Conservation (phyloP, 1,140 invertebrate species). For the Danaus plexippus region DNA sequence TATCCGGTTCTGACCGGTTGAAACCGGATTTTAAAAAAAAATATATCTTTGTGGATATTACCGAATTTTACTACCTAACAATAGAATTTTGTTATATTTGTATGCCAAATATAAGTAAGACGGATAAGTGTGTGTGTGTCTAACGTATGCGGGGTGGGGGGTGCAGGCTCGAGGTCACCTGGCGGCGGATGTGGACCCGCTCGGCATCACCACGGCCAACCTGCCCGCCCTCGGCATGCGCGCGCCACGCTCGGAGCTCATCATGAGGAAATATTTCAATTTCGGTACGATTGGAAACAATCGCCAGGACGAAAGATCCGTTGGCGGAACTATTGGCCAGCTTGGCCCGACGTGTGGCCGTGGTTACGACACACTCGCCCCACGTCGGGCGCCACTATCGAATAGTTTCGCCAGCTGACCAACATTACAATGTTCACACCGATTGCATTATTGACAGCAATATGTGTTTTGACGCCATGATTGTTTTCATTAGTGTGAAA, state of each 20-base stretch:
- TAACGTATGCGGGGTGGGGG: constrained; percentile 34
- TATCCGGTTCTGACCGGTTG: constrained; percentile 12
- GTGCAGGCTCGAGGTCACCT: constrained; percentile 94
- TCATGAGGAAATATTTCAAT: constrained; percentile 73
- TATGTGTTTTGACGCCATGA: constrained; percentile 16
- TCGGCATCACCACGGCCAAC: constrained; percentile 80
- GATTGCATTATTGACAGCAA: background rate
- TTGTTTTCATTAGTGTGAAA: constrained; percentile 21
- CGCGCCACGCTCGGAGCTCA: constrained; percentile 64
- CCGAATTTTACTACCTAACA: too few species aligned
- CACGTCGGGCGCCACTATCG: constrained; percentile 1
- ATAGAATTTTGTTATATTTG: too few species aligned
- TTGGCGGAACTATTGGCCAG: constrained; percentile 3
- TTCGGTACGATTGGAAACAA: constrained; percentile 55
- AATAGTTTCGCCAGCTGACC: constrained; percentile 17
- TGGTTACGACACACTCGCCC: background rate
- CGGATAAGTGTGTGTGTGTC: constrained; percentile 23
- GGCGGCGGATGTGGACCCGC: constrained; percentile 94
- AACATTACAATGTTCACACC: background rate
- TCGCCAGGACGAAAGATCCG: constrained; percentile 9
- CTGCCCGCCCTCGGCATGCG: constrained; percentile 66
- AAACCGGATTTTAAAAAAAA: background rate
- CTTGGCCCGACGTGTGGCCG: too few species aligned
- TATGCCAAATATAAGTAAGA: background rate
- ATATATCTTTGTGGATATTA: background rate